Percentiles rank a stretch among this genome's conserved stretches.
Evolutionary conservation across 35 echinoderm and acorn worm genomes (phyloP).

Genomic region (Lytechinus pictus): DNA sequence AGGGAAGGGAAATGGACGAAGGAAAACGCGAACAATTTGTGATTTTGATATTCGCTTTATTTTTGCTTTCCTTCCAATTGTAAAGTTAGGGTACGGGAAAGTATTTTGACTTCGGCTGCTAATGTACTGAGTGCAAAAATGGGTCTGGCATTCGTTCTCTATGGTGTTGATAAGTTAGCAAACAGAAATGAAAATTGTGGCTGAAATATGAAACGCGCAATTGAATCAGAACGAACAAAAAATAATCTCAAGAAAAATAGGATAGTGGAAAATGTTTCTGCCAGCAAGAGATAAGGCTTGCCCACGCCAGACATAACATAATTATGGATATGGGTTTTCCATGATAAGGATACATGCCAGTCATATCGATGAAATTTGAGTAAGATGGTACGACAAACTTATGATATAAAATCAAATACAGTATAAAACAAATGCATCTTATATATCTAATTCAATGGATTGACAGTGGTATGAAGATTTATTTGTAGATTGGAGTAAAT

Average conservation of each 20-base stretch:
- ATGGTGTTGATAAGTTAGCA: conserved; percentile 30
- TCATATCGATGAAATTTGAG: background rate
- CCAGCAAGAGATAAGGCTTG: background rate
- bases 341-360: background rate
- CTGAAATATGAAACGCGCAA: conserved; percentile 49
- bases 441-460: too few species aligned
- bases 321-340: conserved; percentile 41
- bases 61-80: background rate
- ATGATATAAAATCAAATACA: background rate
- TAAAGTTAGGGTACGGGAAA: background rate
- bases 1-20: background rate
- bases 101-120: background rate
- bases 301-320: conserved; percentile 43
- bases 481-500: too few species aligned
- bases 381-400: background rate
- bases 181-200: conserved; percentile 54
- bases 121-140: background rate
- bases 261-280: background rate
- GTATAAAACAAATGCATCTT: background rate
- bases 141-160: background rate
- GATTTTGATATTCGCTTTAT: background rate
- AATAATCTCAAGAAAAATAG: conserved; percentile 7
- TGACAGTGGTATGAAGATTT: too few species aligned
- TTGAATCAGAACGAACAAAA: conserved; percentile 44
- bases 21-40: conserved; percentile 6